phyloP scores from a whole-genome alignment of 2,797 vertebrate species.

The Sebastes steindachneri region DNA sequence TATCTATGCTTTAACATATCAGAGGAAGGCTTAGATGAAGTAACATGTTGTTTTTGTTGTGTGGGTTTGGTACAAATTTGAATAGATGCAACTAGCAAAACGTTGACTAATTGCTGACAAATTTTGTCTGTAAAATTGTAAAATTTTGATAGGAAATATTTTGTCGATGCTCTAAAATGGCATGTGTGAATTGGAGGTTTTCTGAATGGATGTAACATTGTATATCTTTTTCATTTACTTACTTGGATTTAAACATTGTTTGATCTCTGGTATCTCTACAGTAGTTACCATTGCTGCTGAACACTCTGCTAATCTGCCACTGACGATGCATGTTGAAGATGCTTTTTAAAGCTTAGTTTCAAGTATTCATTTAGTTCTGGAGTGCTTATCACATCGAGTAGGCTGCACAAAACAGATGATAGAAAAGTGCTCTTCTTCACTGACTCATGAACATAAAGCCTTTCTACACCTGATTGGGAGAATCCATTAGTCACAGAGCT shows the following conservation, averaged over 20 bases:
- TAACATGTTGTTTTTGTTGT: not conserved
- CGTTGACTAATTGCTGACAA: not conserved
- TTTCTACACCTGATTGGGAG: not conserved
- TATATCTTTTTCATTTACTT: not conserved
- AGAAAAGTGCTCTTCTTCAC: constrained; percentile 5
- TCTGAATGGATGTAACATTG: not conserved
- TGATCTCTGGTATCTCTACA: not conserved
- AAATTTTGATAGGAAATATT: not conserved
- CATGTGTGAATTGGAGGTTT: not conserved
- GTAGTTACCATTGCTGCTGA: not conserved
- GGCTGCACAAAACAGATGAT: not conserved
- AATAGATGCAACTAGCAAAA: not conserved
- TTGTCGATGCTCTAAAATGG: not conserved
- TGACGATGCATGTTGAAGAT: not conserved
- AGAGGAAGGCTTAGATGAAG: not conserved
- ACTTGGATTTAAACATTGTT: not conserved
- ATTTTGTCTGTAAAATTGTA: not conserved
- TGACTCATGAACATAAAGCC: constrained; percentile 7
- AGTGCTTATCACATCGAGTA: not conserved
- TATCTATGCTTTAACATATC: not conserved
- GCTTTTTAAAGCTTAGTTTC: not conserved
- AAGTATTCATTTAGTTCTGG: constrained; percentile 7
- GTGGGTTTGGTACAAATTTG: not conserved
- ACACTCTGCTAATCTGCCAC: not conserved
- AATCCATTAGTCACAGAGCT: not conserved